Percentiles rank a stretch among this genome's conserved stretches.
Evolutionary conservation across 2,888 invertebrate genomes (phyloP).

Genomic region (Auanema sp.): DNA sequence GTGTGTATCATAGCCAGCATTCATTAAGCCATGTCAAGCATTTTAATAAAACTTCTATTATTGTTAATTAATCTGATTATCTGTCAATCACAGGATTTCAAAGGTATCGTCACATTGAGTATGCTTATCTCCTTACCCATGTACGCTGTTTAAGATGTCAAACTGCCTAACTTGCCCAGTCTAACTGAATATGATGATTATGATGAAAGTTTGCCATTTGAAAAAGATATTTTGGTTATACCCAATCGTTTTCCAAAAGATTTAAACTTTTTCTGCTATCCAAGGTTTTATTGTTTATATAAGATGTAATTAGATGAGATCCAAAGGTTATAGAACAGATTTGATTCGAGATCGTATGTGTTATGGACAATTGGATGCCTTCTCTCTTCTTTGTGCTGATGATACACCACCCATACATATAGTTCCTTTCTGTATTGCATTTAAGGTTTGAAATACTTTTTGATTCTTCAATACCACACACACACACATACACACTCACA

Average conservation of each 20-base stretch:
- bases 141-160: too few species aligned
- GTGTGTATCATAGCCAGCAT: too few species aligned
- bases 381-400: slow-evolving; percentile 47
- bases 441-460: slow-evolving; percentile 28
- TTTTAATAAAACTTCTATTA: too few species aligned
- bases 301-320: not conserved
- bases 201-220: slow-evolving; percentile 13
- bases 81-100: too few species aligned
- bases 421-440: slow-evolving; percentile 51
- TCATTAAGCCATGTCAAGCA: too few species aligned
- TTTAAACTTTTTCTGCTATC: slow-evolving; percentile 45
- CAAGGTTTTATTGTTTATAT: slow-evolving; percentile 12
- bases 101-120: too few species aligned
- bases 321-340: slow-evolving; percentile 22
- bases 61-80: too few species aligned
- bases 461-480: too few species aligned
- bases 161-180: too few species aligned
- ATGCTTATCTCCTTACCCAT: too few species aligned
- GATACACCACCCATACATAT: slow-evolving; percentile 49
- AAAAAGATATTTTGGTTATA: slow-evolving; percentile 44
- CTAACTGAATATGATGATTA: too few species aligned
- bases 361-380: slow-evolving; percentile 45
- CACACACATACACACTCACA: too few species aligned
- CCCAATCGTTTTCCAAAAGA: slow-evolving; percentile 44
- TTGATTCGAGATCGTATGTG: slow-evolving; percentile 50